Base-by-base conservation (phyloP, 30 jellyfish, hydroid and myxozoan species). In the Haliclystus octoradiatus region DNA sequence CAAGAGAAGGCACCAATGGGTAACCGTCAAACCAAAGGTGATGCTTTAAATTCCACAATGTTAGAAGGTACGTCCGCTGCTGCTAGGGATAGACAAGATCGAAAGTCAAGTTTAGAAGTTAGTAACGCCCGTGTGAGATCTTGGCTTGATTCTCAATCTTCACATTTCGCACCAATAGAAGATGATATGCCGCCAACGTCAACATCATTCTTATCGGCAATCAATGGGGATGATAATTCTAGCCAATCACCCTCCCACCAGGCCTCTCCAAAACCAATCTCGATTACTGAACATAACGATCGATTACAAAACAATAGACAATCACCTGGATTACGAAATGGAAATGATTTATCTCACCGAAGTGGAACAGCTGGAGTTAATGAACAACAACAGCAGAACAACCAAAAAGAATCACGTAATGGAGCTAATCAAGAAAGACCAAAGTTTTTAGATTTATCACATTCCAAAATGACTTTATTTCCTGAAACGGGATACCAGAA, bases 91-190 rank as follows among this genome's bases (percentile, higher is more conserved):
- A 61, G 62, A 23, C 27, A 78, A 69, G 70, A 79, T 53, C 69
- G 70, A 34, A 62, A 80, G 31, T 63, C 73, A 63, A 74, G 94
- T 49, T 30, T 82, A 27, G 94, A 82, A 62, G 94, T 70, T 47
- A 80, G 94, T 74, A 77, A 79, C 53, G 79, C 89, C 19, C 49
- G 92, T 33, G 97, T 88, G 33, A 78, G 84, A 34, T 65, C 72
- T 23, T 88, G 97, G 97, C 70, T 88, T 65, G 75, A 88, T 65
- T 77, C 97, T 14, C 81, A 82, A 28, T 50, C 94, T 0, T 70
- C 92, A 0, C 70, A 69, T 50, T 79, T 79, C 63, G 92, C 77
- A 4, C 83, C 83, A n/a, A 27, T 33, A 4, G 85, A 74, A 7
- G 92, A 79, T 2, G 92, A 70, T 22, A 40, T 40, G 57, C 57